These are phyloP conservation scores for Hydraecia micacea DNA, from an alignment of 2,888 invertebrate genomes.

Conservation along the genomic window DNA sequence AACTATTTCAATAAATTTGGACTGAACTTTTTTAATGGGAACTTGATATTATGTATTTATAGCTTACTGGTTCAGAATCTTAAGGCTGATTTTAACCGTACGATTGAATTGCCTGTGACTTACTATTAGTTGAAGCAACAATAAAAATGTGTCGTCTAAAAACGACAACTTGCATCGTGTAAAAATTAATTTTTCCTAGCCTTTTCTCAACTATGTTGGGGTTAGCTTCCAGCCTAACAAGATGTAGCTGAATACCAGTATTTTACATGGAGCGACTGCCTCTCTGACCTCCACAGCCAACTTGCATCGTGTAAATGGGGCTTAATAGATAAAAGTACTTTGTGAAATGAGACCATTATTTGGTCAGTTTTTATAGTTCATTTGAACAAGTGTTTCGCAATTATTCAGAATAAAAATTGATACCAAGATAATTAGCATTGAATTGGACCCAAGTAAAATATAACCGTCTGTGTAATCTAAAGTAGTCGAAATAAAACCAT, in stretches of 20 bases:
- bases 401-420: not conserved
- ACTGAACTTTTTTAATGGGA: not conserved
- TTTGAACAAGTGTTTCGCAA: not conserved
- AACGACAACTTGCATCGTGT: not conserved
- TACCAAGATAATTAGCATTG: not conserved
- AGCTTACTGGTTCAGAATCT: not conserved
- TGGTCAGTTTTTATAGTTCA: not conserved
- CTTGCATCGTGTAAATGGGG: not conserved
- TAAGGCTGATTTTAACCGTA: not conserved
- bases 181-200: not conserved
- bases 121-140: not conserved
- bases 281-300: not conserved
- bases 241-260: too few species aligned
- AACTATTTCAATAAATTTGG: not conserved
- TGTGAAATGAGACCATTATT: not conserved
- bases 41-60: not conserved
- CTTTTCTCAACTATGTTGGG: too few species aligned
- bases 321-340: not conserved
- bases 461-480: not conserved
- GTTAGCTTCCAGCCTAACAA: too few species aligned
- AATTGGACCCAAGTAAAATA: not conserved
- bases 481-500: not conserved
- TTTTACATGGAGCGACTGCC: not conserved
- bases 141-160: not conserved
- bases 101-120: not conserved